phyloP scores from a whole-genome alignment of 2,113 vertebrate species.

The Clarias batrachus region DNA sequence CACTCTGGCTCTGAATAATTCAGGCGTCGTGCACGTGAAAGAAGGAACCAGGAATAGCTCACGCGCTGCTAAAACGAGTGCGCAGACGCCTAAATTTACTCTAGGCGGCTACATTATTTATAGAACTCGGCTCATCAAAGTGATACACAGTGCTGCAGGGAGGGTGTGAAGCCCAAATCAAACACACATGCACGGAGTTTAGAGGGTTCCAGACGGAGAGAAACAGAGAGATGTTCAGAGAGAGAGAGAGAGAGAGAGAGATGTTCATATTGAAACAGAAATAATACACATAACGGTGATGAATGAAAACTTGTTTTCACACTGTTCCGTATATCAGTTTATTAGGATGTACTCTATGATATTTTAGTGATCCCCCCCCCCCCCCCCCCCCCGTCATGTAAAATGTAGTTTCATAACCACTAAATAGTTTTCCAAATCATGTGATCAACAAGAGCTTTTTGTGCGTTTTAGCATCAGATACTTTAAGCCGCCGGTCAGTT shows the following conservation, averaged over 20 bases:
- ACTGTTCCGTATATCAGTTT: background rate
- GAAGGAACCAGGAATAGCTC: constrained; percentile 62
- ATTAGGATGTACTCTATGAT: no score
- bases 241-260: background rate
- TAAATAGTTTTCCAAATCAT: no score
- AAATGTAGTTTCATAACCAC: no score
- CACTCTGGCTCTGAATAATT: constrained; percentile 61
- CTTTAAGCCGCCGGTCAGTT: no score
- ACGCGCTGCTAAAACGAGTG: constrained; percentile 64
- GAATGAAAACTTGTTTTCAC: background rate
- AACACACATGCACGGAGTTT: constrained; percentile 32
- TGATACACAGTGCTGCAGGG: constrained; percentile 49
- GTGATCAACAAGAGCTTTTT: no score
- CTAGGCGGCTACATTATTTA: constrained; percentile 65
- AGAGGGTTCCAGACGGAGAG: constrained; percentile 46
- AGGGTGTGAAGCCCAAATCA: constrained; percentile 44
- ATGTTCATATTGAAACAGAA: background rate
- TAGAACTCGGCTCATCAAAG: constrained; percentile 54
- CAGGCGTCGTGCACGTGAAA: constrained; percentile 60
- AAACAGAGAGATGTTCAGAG: background rate
- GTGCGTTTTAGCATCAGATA: no score
- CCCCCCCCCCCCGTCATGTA: no score
- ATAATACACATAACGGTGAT: background rate
- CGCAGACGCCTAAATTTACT: constrained; percentile 58
- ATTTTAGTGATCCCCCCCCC: no score